These are phyloP conservation scores for Sebastes iracundus DNA, from an alignment of 2,797 vertebrate genomes.

Conservation along the genomic window DNA sequence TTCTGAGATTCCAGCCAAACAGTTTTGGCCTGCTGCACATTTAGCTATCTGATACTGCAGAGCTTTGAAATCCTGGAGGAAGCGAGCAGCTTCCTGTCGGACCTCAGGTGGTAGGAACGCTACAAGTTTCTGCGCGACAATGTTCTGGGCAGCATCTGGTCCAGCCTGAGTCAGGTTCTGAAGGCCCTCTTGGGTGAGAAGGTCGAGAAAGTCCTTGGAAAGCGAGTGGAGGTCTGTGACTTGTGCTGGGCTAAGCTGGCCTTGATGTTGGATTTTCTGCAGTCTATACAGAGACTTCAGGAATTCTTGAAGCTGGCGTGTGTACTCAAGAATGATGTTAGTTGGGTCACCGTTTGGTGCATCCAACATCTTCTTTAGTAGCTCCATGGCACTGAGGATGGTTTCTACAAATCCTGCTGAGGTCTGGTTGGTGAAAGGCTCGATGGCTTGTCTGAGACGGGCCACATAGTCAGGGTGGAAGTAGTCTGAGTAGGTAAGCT, in stretches of 20 bases:
- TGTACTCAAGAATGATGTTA: slow-evolving; percentile 59
- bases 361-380: slow-evolving; percentile 58
- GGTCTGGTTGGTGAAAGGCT: slow-evolving; percentile 71
- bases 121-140: slow-evolving; percentile 59
- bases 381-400: slow-evolving; percentile 66
- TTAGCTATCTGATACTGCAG: slow-evolving; percentile 57
- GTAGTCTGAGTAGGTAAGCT: slow-evolving; percentile 69
- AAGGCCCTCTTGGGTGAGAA: slow-evolving; percentile 61
- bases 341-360: slow-evolving; percentile 59
- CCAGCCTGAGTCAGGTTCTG: slow-evolving; percentile 62
- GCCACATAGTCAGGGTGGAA: slow-evolving; percentile 52
- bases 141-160: slow-evolving; percentile 55
- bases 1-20: slow-evolving; percentile 61
- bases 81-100: slow-evolving; percentile 43
- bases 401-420: slow-evolving; percentile 61
- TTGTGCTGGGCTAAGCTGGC: slow-evolving; percentile 38
- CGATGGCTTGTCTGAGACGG: slow-evolving; percentile 51
- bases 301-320: slow-evolving; percentile 71
- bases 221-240: slow-evolving; percentile 51
- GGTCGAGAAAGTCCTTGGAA: slow-evolving; percentile 60
- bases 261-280: slow-evolving; percentile 37
- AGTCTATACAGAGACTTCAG: slow-evolving; percentile 54
- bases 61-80: slow-evolving; percentile 61
- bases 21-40: slow-evolving; percentile 68
- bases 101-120: slow-evolving; percentile 58